Conservation (phyloP, 2,888 invertebrate species). For the Empis stercorea region DNA sequence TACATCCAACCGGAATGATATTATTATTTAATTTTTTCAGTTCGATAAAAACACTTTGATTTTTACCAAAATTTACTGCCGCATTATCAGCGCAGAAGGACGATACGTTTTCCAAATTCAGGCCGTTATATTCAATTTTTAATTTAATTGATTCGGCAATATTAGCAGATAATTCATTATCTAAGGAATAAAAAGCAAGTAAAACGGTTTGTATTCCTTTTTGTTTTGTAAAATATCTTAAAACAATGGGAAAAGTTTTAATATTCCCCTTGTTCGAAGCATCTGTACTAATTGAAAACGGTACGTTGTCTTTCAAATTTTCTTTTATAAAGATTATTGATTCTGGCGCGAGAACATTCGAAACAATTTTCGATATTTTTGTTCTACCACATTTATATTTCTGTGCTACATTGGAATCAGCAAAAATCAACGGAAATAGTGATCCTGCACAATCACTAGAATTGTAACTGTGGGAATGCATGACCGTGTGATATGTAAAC, state of each 20-base stretch:
- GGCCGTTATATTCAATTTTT: background rate
- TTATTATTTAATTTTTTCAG: constrained; percentile 3
- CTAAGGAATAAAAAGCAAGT: constrained; percentile 1
- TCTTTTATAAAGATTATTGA: background rate
- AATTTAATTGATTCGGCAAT: background rate
- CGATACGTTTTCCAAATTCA: background rate
- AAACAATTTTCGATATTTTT: background rate
- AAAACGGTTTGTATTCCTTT: constrained; percentile 1
- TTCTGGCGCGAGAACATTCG: constrained; percentile 1
- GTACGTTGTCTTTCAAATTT: background rate
- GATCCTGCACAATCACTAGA: background rate
- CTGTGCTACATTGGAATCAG: constrained; percentile 1
- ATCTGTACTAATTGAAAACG: background rate
- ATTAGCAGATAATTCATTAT: background rate
- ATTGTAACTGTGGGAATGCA: background rate
- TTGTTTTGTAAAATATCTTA: constrained; percentile 2
- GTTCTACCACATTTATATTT: background rate
- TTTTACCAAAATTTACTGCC: constrained; percentile 5
- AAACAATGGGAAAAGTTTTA: constrained; percentile 1
- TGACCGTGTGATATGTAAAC: constrained; percentile 2
- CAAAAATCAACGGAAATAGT: background rate
- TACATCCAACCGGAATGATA: constrained; percentile 2
- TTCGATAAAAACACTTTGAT: constrained; percentile 2
- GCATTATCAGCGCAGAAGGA: constrained; percentile 3
- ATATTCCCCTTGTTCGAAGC: constrained; percentile 1